Evolutionary conservation across 2,113 vertebrate genomes (phyloP), one percentile per base, ranked within the genome.

Genomic region (Toxotes jaculatrix): DNA sequence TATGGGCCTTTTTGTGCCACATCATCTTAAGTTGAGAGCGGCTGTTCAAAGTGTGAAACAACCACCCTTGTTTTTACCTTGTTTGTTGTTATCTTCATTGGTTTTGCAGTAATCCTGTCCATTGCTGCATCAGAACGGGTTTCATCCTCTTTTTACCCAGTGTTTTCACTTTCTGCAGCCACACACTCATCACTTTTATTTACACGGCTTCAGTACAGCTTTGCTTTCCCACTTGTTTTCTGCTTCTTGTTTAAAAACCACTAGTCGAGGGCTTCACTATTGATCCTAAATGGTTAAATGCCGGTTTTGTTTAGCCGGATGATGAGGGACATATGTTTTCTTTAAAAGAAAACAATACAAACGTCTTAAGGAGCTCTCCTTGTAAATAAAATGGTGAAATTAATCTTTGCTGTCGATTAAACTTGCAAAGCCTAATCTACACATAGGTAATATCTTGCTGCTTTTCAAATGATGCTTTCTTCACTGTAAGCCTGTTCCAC

Each of bases 381-480:
- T 57, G n/a, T 45, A 38, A 23, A 19, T 9, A 3, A 38, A 57
- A 49, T 32, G 21, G 9, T 67, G 0, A 31, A 16, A 32, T 64
- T 5, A 10, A 13, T 63, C 3, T 4, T 38, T 27, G 11, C 36
- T 42, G 16, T 47, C 21, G 43, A 72, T 45, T 79, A 23, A 64
- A 31, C 43, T 64, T 62, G 4, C 31, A n/a, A 34, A 38, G 59
- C 21, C 23, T 79, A 85, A 87, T 86, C 72, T 65, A 51, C 8
- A 1, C 56, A 57, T 69, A 13, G 61, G 68, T 56, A 38, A 66
- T 51, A 75, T 61, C 69, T 72, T 76, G 53, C 86, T 85, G 16
- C 51, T 81, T 80, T 70, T 77, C 27, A 63, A 71, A 71, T 73
- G n/a, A 34, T 40, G 77, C 75, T 83, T 66, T 81, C 84, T 79